Conservation (phyloP, 2,797 vertebrate species). For the Saxicola maurus region DNA sequence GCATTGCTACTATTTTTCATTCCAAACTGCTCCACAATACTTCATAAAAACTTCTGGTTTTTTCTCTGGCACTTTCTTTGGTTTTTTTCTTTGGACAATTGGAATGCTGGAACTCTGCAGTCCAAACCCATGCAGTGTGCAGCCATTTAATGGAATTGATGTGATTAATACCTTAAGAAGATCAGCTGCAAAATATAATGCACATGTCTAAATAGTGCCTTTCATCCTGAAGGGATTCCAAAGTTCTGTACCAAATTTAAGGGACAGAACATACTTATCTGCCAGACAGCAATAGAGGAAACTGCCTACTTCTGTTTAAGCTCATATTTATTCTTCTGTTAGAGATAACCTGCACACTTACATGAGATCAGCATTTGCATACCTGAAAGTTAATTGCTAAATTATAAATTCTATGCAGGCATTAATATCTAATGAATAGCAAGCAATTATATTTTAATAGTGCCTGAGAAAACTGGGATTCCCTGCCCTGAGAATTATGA, state of each 20-base stretch:
- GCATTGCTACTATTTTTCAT: background rate
- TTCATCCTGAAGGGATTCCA: background rate
- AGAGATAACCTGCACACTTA: background rate
- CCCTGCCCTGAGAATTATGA: background rate
- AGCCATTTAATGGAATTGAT: background rate
- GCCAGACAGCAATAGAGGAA: background rate
- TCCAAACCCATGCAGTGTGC: background rate
- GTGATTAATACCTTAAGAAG: background rate
- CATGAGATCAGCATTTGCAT: constrained; percentile 11
- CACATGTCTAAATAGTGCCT: background rate
- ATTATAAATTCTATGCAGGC: constrained; percentile 16
- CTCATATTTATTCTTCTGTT: constrained; percentile 8
- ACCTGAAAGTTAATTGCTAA: constrained; percentile 33
- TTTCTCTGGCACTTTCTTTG: background rate
- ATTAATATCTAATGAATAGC: constrained; percentile 15
- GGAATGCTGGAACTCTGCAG: background rate
- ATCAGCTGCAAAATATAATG: background rate
- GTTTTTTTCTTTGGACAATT: background rate
- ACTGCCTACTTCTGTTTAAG: background rate
- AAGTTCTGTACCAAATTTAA: background rate
- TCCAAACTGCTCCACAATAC: background rate
- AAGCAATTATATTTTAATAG: constrained; percentile 37
- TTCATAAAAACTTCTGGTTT: background rate
- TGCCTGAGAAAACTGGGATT: constrained; percentile 10
- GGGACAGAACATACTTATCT: background rate